These are phyloP conservation scores for Neocrepidodera transversa DNA, from an alignment of 2,888 invertebrate genomes.

Conservation along the genomic window DNA sequence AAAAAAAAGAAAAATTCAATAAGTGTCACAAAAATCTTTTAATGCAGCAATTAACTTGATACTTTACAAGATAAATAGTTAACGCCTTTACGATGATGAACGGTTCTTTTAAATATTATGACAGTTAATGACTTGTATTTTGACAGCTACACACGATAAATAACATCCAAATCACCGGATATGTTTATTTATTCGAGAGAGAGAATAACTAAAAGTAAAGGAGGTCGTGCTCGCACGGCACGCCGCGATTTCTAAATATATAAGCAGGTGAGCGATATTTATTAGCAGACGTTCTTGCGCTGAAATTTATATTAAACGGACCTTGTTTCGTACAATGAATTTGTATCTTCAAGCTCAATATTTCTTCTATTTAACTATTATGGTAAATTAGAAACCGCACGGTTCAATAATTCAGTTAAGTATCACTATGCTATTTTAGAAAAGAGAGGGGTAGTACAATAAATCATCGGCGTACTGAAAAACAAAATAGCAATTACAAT, in stretches of 20 bases:
- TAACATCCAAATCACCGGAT: conserved; percentile 53
- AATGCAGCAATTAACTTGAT: background rate
- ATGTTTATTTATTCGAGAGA: conserved; percentile 47
- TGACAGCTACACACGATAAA: conserved; percentile 53
- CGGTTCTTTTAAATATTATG: conserved; percentile 45
- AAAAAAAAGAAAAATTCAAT: no score
- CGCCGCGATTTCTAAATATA: conserved; percentile 53
- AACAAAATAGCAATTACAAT: no score
- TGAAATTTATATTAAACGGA: background rate
- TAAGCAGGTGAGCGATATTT: conserved; percentile 41
- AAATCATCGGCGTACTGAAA: no score
- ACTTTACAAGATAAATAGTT: conserved; percentile 31
- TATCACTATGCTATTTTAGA: no score
- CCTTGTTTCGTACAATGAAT: background rate
- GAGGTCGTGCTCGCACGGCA: conserved; percentile 41
- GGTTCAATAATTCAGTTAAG: no score
- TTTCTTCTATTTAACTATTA: no score
- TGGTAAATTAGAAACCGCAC: no score
- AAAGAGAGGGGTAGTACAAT: no score
- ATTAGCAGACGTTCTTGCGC: background rate
- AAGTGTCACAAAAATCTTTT: background rate
- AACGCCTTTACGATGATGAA: conserved; percentile 40
- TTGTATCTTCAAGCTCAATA: no score
- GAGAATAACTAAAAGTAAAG: conserved; percentile 39
- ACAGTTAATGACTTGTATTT: conserved; percentile 51